Conservation (phyloP, 2,113 vertebrate genomes). For the Leucopternis melanops region DNA sequence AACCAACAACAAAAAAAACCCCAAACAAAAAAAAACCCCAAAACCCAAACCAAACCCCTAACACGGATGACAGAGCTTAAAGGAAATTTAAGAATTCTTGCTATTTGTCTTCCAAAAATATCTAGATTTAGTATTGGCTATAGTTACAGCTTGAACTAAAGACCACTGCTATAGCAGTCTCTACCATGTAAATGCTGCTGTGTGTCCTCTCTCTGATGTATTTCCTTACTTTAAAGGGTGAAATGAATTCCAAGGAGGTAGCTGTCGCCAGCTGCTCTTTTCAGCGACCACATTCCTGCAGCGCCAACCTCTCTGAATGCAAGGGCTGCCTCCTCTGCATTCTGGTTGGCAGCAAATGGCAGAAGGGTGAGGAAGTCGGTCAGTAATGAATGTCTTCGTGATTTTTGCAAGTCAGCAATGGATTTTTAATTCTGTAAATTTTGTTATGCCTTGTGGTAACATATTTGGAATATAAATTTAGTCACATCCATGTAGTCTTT, state of each 20-base stretch:
- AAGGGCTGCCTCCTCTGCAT: background rate
- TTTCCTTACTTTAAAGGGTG: background rate
- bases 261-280: background rate
- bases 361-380: background rate
- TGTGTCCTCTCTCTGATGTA: background rate
- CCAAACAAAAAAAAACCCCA: too few relatives aligned
- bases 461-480: background rate
- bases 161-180: background rate
- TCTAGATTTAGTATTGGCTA: background rate
- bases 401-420: background rate
- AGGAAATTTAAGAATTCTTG: background rate
- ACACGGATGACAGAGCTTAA: background rate
- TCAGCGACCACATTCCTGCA: fast-evolving
- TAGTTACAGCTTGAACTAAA: background rate
- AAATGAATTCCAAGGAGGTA: background rate
- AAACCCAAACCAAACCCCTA: background rate
- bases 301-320: background rate
- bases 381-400: fast-evolving
- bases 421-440: background rate
- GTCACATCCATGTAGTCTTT: background rate
- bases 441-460: background rate
- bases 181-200: background rate
- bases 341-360: background rate
- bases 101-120: background rate
- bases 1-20: background rate